These are phyloP conservation scores for Plodia interpunctella DNA, from an alignment of 1,140 invertebrate genomes.

Conservation along the genomic window DNA sequence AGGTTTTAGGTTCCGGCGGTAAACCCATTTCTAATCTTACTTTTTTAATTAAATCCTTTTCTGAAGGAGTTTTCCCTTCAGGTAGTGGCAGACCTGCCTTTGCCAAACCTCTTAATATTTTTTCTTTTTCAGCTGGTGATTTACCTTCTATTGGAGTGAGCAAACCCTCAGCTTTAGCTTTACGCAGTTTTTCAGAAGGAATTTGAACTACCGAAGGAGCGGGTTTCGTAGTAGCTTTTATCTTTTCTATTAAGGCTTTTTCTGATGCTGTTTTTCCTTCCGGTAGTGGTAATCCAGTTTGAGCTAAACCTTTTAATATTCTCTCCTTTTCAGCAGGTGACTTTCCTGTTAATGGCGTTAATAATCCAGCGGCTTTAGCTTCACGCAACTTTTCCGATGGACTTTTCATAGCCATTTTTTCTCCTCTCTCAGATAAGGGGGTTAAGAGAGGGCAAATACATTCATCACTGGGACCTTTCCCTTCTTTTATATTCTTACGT, in stretches of 20 bases:
- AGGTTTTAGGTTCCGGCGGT: background rate
- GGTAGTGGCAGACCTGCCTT: slow-evolving; percentile 36
- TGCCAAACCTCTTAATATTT: slow-evolving; percentile 33
- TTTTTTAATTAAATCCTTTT: slow-evolving; percentile 26
- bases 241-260: slow-evolving; percentile 26
- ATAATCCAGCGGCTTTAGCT: slow-evolving; percentile 27
- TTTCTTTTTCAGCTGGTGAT: slow-evolving; percentile 36
- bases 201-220: too few species aligned
- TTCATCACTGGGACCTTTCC: slow-evolving; percentile 33
- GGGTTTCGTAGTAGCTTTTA: too few species aligned
- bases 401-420: slow-evolving; percentile 4
- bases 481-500: slow-evolving; percentile 30
- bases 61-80: slow-evolving; percentile 28
- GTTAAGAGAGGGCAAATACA: slow-evolving; percentile 34
- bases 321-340: slow-evolving; percentile 36
- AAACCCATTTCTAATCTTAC: slow-evolving; percentile 10
- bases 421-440: slow-evolving; percentile 3
- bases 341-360: slow-evolving; percentile 45
- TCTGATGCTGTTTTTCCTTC: slow-evolving; percentile 30
- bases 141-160: slow-evolving; percentile 43
- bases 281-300: slow-evolving; percentile 34
- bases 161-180: slow-evolving; percentile 33
- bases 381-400: slow-evolving; percentile 17
- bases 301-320: slow-evolving; percentile 31
- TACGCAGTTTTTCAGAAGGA: too few species aligned